Evolutionary conservation across 2,113 vertebrate genomes (phyloP), one percentile per base, ranked within the genome.

Genomic region (Tragelaphus buxtoni): DNA sequence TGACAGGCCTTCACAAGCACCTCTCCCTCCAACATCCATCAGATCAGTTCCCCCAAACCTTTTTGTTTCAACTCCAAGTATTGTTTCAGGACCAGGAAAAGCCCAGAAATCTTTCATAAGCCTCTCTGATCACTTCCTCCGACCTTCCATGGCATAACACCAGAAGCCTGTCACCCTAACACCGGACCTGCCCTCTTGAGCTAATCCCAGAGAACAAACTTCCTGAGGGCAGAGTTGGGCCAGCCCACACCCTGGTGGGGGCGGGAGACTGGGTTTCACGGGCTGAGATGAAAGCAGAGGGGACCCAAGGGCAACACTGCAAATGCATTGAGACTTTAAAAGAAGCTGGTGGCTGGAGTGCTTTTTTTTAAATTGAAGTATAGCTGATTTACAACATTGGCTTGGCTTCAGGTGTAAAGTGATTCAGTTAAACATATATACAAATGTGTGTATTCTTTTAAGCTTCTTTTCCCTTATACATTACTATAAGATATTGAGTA

Each of bases 71-170:
- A 72, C 45, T 79, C 86, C 82, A 76, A 80, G 77, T 90, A 82
- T 96, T 96, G 84, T 94, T 92, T 88, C 53, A 86, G 92, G 88
- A 79, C 9, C 45, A 74, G 85, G 56, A 79, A 74, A 89, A 90
- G 79, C 83, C 51, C 94, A 60, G 69, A 91, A 88, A 95, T 79
- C 77, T 95, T 94, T 96, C 88, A 77, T 28, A 65, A 76, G 77
- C 77, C 61, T 93, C 90, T 96, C 88, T 65, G 83, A 84, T 96
- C 76, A 9, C 93, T 97, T 96, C 95, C 96, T 96, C 3, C 83
- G 10, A 49, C 60, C 61, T 26, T 39, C 1, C 0, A 30, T 53
- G 69, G 49, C 76, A 51, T 0, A 9, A 39, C 42, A 79, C 77
- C 51, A 80, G 86, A 7, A 7, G 7, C 81, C 94, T 88, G 63